These are phyloP conservation scores for Labroides dimidiatus DNA, from an alignment of 2,797 vertebrate genomes.

Conservation along the genomic window DNA sequence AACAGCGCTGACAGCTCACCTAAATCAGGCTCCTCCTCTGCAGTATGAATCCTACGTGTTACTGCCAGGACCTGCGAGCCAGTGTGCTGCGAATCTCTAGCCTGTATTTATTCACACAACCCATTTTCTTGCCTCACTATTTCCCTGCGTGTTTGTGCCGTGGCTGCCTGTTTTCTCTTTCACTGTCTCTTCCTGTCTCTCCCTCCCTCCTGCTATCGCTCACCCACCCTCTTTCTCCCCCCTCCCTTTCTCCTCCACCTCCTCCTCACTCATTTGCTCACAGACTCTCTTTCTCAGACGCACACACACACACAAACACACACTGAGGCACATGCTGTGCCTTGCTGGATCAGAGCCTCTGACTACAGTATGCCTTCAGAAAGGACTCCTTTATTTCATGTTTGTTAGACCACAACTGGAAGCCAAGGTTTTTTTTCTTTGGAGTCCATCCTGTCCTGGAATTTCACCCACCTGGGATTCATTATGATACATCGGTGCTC, in stretches of 20 bases:
- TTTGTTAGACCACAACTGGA: constrained; percentile 62
- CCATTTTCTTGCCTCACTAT: constrained; percentile 78
- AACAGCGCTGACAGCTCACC: constrained; percentile 75
- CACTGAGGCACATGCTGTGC: constrained; percentile 74
- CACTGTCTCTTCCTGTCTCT: constrained; percentile 71
- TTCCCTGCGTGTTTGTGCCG: constrained; percentile 70
- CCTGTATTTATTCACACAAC: constrained; percentile 79
- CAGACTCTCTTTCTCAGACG: constrained; percentile 67
- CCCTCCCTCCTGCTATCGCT: constrained; percentile 59
- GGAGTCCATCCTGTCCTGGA: constrained; percentile 57
- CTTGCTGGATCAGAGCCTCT: constrained; percentile 77
- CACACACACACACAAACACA: constrained; percentile 42
- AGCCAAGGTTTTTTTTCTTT: constrained; percentile 54
- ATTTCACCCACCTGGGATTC: constrained; percentile 65
- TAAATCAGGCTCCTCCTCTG: constrained; percentile 82
- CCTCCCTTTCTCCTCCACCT: constrained; percentile 31
- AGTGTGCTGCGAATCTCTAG: constrained; percentile 66
- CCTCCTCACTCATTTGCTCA: constrained; percentile 67
- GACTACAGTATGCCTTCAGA: constrained; percentile 78
- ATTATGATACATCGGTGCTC: constrained; percentile 47
- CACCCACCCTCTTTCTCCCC: constrained; percentile 31
- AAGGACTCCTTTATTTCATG: constrained; percentile 69
- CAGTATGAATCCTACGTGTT: constrained; percentile 76
- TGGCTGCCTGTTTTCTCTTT: constrained; percentile 69
- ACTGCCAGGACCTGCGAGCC: constrained; percentile 72